Percentiles rank a stretch among this genome's conserved stretches.
phyloP scores from a whole-genome alignment of 2,113 vertebrate species.

The Struthio camelus region DNA sequence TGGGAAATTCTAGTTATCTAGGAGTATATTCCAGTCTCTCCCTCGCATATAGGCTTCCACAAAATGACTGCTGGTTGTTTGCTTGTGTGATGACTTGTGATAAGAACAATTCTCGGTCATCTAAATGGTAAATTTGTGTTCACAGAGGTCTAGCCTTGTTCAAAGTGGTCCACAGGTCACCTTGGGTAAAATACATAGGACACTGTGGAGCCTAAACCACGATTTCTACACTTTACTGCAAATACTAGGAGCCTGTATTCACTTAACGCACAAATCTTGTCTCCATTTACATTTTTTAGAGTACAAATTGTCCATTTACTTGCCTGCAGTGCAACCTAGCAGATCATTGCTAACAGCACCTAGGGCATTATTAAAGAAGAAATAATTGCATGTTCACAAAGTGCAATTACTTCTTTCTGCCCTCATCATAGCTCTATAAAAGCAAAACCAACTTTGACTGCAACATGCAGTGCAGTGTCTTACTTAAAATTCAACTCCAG shows the following conservation, averaged over 20 bases:
- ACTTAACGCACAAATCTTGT: background rate
- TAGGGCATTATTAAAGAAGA: background rate
- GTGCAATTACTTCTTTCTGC: background rate
- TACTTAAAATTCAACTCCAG: background rate
- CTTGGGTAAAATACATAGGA: background rate
- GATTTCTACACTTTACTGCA: background rate
- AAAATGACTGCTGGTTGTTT: background rate
- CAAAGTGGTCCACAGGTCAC: background rate
- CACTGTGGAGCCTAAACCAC: background rate
- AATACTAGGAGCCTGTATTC: background rate
- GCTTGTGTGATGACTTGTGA: no score
- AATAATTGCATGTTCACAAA: background rate
- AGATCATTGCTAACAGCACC: background rate
- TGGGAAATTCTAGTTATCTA: background rate
- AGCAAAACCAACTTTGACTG: background rate
- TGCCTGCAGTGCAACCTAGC: background rate
- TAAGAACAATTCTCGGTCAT: background rate
- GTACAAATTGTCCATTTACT: background rate
- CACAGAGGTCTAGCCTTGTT: background rate
- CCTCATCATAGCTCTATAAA: background rate
- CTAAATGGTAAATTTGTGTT: background rate
- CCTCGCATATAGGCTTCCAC: background rate
- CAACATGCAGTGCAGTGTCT: background rate
- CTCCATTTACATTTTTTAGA: background rate
- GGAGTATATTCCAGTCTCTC: background rate